Base-by-base conservation (phyloP, 2,113 vertebrate genomes). In the Corydoras maculifer region DNA sequence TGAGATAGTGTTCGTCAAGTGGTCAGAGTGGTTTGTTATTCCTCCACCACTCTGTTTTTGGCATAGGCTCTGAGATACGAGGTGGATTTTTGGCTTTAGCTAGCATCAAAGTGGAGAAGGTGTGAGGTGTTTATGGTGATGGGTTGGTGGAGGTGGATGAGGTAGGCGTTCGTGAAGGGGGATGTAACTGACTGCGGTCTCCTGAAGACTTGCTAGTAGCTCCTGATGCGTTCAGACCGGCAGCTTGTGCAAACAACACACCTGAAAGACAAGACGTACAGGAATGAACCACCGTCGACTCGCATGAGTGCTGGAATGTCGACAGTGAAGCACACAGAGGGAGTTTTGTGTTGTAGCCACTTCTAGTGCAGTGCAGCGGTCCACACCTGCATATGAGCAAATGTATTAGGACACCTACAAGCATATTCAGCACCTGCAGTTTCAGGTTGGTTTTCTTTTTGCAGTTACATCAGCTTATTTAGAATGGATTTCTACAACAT, bases 221-320 rank as follows among this genome's bases (percentile, higher is more conserved):
- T n/a, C 82, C 82, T 8, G 91, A 89, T 5, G 88, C 86, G 59
- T 87, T 83, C 51, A 88, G 80, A 49, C 90, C 91, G 0, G 91
- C 83, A 9, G 92, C 89, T 88, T 98, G 95, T 72, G 94, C 94
- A 30, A 95, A 98, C 71, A 98, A 89, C 77, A 98, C 93, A 75
- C 96, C 96, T 98, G 68, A 3, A 58, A 62, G 49, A 80, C 75
- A 81, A 71, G 15, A 13, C n/a, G 49, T 43, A 54, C 6, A 58
- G 8, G 35, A 55, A 50, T 43, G 35, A 43, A 43, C 35, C 35
- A 8, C 7, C 35, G 7, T 43, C 4, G 35, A 43, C 35, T 4
- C 7, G 18, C 35, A 43, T 43, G 7, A 43, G 35, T 43, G 35
- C 35, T 43, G 35, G 35, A 43, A 43, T 2, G 35, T 43, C 7